These are phyloP conservation scores for Chrysodeixis includens DNA, from an alignment of 2,888 invertebrate genomes.

Conservation along the genomic window DNA sequence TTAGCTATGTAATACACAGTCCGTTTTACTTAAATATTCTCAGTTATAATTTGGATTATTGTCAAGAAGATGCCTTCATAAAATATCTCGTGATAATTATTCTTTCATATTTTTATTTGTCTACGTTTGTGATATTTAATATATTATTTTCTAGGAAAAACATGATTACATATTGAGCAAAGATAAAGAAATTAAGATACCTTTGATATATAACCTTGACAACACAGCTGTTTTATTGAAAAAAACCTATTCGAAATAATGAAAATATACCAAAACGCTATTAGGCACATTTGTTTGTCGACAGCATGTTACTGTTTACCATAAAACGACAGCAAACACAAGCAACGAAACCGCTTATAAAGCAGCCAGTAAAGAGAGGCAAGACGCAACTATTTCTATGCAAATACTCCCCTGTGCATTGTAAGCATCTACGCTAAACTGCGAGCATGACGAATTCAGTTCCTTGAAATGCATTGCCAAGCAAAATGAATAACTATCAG, in stretches of 20 bases:
- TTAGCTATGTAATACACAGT: slow-evolving; percentile 45
- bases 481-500: slow-evolving; percentile 41
- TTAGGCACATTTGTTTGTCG: not conserved
- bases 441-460: slow-evolving; percentile 38
- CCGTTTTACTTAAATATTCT: slow-evolving; percentile 16
- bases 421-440: slow-evolving; percentile 42
- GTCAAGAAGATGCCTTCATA: not conserved
- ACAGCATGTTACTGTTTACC: not conserved
- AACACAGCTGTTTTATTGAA: no score
- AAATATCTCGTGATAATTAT: not conserved
- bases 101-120: not conserved
- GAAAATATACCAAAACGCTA: not conserved
- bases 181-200: not conserved
- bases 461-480: slow-evolving; percentile 38
- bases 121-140: not conserved
- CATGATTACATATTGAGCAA: not conserved
- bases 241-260: no score
- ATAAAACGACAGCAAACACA: not conserved
- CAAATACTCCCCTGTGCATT: slow-evolving; percentile 21
- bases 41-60: not conserved
- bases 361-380: not conserved
- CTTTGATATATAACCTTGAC: not conserved
- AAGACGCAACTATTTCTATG: slow-evolving; percentile 16
- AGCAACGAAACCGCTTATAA: slow-evolving; percentile 1
- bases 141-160: not conserved